Conservation (phyloP, 2,797 vertebrate genomes). For the Tinamus major region DNA sequence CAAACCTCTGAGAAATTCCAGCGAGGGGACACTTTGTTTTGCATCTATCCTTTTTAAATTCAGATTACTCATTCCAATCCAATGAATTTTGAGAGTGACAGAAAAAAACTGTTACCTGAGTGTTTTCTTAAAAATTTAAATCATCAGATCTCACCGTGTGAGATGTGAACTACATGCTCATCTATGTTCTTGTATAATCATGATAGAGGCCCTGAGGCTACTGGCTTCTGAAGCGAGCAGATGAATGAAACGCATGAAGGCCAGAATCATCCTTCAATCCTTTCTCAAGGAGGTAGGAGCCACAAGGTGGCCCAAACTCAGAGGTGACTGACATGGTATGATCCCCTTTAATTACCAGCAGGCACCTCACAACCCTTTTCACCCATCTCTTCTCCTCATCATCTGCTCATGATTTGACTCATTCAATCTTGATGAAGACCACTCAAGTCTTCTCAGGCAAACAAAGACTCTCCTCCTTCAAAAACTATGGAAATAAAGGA, state of each 20-base stretch:
- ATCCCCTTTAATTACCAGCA: neutral
- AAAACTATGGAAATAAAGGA: neutral
- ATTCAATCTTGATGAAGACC: neutral
- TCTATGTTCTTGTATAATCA: neutral
- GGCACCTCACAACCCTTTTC: neutral
- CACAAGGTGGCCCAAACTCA: neutral
- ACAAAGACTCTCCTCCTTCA: constrained; percentile 30
- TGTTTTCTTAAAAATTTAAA: neutral
- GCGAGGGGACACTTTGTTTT: neutral
- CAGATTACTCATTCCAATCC: neutral
- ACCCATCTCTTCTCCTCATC: neutral
- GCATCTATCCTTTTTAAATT: neutral
- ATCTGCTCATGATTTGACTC: neutral
- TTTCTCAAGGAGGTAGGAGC: neutral
- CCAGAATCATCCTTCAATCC: neutral
- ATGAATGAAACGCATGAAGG: neutral
- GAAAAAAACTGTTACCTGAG: neutral
- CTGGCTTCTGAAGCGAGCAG: neutral
- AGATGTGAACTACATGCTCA: neutral
- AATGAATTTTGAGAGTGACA: neutral
- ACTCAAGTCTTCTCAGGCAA: constrained; percentile 52
- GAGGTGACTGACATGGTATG: neutral
- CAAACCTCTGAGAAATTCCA: neutral
- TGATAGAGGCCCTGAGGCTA: neutral
- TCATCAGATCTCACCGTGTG: neutral